Percentiles rank a stretch among this genome's conserved stretches.
phyloP scores from a whole-genome alignment of 1,140 invertebrate species.

The Macrosteles quadrilineatus region DNA sequence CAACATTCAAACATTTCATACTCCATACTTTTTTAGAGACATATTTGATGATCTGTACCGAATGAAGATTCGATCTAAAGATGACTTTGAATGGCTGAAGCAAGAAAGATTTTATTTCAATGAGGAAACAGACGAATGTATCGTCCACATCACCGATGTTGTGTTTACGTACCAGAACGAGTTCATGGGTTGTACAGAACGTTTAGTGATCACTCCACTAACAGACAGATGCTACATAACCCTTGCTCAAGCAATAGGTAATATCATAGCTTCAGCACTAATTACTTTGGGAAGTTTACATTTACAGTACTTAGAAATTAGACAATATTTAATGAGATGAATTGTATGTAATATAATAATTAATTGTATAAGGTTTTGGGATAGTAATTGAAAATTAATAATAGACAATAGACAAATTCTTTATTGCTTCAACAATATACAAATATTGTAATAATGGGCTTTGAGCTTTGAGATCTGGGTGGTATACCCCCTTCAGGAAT shows the following conservation, averaged over 20 bases:
- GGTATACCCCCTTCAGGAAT: no score
- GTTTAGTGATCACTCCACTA: constrained; percentile 87
- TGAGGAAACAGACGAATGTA: constrained; percentile 76
- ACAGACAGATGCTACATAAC: constrained; percentile 95
- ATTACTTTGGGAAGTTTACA: no score
- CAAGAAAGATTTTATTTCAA: constrained; percentile 89
- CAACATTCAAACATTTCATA: neutral
- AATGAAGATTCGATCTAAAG: constrained; percentile 63
- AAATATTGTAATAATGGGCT: no score
- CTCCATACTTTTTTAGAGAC: constrained; percentile 55
- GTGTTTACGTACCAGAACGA: constrained; percentile 92
- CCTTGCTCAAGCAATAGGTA: constrained; percentile 78
- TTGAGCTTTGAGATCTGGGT: no score
- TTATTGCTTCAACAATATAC: no score
- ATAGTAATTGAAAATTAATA: no score
- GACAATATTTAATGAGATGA: no score
- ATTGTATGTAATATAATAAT: no score
- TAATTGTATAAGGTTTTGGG: no score
- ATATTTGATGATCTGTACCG: constrained; percentile 75
- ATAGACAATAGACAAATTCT: no score
- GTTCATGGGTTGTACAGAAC: constrained; percentile 87
- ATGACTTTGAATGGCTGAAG: constrained; percentile 92
- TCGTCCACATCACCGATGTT: constrained; percentile 86
- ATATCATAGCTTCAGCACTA: no score
- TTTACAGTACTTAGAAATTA: no score